These are phyloP conservation scores for Corvus moneduloides DNA, from an alignment of 2,113 vertebrate genomes.

Conservation along the genomic window DNA sequence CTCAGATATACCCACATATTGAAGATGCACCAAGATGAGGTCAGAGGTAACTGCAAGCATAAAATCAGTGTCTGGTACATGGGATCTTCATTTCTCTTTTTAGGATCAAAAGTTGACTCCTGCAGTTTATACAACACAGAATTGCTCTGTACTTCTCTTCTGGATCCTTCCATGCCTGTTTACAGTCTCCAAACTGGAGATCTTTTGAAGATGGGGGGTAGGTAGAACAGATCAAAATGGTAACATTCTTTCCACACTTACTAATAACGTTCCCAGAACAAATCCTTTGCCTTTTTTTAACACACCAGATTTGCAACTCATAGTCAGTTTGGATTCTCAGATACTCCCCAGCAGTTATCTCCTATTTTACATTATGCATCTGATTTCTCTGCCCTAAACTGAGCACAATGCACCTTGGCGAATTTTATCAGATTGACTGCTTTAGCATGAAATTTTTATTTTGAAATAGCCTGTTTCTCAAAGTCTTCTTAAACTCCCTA, in stretches of 20 bases:
- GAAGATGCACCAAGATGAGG: background rate
- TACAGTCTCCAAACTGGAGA: background rate
- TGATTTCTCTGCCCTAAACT: background rate
- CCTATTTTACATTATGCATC: background rate
- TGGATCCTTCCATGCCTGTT: background rate
- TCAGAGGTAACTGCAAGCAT: background rate
- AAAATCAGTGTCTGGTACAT: background rate
- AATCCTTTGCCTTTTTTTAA: background rate
- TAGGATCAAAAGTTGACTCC: background rate
- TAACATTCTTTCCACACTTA: background rate
- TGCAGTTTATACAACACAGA: background rate
- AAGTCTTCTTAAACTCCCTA: background rate
- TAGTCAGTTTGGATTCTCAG: background rate
- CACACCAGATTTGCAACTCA: background rate
- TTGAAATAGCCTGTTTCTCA: background rate
- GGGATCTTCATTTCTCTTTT: background rate
- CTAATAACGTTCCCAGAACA: background rate
- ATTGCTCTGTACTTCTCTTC: background rate
- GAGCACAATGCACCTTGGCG: background rate
- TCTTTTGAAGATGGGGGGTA: background rate
- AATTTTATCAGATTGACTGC: background rate
- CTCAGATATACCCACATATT: background rate
- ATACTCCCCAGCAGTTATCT: background rate
- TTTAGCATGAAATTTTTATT: background rate
- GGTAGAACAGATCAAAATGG: background rate